Evolutionary conservation across 2,888 invertebrate genomes (phyloP), one percentile per base, ranked within the genome.

Genomic region (Microplitis manilae): DNA sequence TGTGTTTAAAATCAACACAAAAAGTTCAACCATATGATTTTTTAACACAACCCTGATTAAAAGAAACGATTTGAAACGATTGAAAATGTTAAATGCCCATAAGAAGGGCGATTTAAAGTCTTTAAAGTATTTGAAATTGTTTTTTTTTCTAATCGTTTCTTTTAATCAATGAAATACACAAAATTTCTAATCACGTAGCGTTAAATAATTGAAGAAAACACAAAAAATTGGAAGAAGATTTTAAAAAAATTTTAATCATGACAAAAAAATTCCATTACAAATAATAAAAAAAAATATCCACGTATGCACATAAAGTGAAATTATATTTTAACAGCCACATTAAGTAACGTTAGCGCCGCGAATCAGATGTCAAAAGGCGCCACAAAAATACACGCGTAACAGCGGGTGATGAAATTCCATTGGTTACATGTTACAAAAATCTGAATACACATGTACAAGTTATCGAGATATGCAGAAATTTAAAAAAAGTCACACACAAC

Each of bases 301-400:
- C 62, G 30, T 30, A 30, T 30, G 30, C 30, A 30, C 4, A 17
- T 17, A 67, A 41, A 75, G 68, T 6, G 62, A 41, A 39, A 70
- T 50, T 73, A 73, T 65, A 20, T 62, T 17, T 73, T 72, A 20
- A 30, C 41, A 73, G 64, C 15, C 39, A 40, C 73, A 73, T 73
- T 39, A 39, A 65, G 65, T 73, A 41, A 73, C 41, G 50, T 68
- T 50, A 72, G 64, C 73, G 64, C 72, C 77, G 69, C 68, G 73
- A 73, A 77, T 73, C 65, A 65, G 64, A 65, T 65, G 65, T 41
- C 50, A 73, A 20, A 41, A 38, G 65, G 73, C 59, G 65, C 73
- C 73, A 73, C 17, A 65, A 62, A 76, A 71, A 67, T 62, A n/a
- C 73, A 73, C 69, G 73, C 77, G 77, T 77, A 77, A 77, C 59